Base-by-base conservation (phyloP, 2,888 invertebrate species). In the Drepanosiphum platanoidis region DNA sequence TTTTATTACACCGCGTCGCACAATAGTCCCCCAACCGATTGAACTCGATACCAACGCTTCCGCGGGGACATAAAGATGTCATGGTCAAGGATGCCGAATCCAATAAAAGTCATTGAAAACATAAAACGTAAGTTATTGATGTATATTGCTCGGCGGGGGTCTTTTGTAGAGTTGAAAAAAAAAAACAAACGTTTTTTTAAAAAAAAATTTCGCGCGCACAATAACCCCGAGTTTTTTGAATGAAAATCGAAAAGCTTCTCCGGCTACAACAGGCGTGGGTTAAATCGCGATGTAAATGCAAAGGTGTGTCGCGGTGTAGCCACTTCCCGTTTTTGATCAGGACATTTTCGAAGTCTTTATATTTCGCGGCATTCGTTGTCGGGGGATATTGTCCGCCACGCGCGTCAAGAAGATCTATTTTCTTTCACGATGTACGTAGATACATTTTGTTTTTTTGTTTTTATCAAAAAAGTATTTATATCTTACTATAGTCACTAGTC, bases 31-130 rank as follows among this genome's bases (percentile, higher is more conserved):
- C 64, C 34, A 74, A 72, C 72, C 64, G 36, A 71, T 64, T 30
- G 64, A 46, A 82, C 71, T 36, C 82, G 34, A 64, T 61, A 70
- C 80, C 70, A 72, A 72, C 30, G 81, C 81, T 81, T 81, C 81
- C 42, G 64, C 34, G 34, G 74, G 74, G 82, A 82, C 82, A 82
- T 82, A 82, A 82, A 82, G 82, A 82, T 82, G 82, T 82, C 74
- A 82, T n/a, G 82, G 82, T 82, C 82, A 82, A 82, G 82, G 39
- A 82, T 82, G 58, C 61, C 27, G 61, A 71, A 64, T 64, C 74
- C 82, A 74, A 74, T 82, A 82, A 82, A 82, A 82, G 64, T 82
- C 82, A 74, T 64, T 34, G 72, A 66, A 74, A 82, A 72, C 64
- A 64, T 74, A 74, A 82, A 82, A 42, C 15, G 58, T 72, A 64